Evolutionary conservation across 2,797 vertebrate species (phyloP).

Genomic region (Lithobates sylvaticus): DNA sequence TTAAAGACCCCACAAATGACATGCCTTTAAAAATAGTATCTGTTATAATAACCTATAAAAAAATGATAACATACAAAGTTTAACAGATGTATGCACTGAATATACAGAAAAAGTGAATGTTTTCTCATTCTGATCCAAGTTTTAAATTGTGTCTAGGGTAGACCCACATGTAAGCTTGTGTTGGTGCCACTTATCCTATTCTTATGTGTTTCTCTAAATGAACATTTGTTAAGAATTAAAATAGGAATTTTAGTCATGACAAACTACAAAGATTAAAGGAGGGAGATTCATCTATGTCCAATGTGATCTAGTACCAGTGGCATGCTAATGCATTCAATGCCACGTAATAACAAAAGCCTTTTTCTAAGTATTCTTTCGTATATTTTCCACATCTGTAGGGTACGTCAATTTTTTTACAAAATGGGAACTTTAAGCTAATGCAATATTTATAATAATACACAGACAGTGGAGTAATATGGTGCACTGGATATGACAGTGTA

Average conservation of each 20-base stretch:
- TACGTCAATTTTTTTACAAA: neutral
- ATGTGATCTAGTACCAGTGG: slow-evolving; percentile 50
- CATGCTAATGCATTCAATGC: slow-evolving; percentile 47
- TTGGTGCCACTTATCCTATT: slow-evolving; percentile 42
- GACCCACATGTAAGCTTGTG: slow-evolving; percentile 10
- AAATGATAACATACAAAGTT: neutral
- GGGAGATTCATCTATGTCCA: slow-evolving; percentile 19
- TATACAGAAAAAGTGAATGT: neutral
- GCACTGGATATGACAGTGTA: too few species aligned
- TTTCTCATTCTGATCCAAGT: neutral
- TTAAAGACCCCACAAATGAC: neutral
- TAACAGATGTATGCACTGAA: neutral
- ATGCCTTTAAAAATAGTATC: neutral
- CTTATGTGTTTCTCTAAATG: slow-evolving; percentile 36
- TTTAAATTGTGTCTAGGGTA: slow-evolving; percentile 4
- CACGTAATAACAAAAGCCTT: slow-evolving; percentile 10
- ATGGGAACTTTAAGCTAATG: neutral
- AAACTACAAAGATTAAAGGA: slow-evolving; percentile 48
- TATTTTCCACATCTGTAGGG: slow-evolving; percentile 10
- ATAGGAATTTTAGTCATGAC: slow-evolving; percentile 41
- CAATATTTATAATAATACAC: neutral
- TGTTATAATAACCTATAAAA: neutral
- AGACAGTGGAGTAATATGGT: too few species aligned
- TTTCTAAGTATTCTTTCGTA: slow-evolving; percentile 14
- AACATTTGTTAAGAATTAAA: slow-evolving; percentile 49